These are phyloP conservation scores for Stomorhina lunata DNA, from an alignment of 2,888 invertebrate species.

Conservation along the genomic window DNA sequence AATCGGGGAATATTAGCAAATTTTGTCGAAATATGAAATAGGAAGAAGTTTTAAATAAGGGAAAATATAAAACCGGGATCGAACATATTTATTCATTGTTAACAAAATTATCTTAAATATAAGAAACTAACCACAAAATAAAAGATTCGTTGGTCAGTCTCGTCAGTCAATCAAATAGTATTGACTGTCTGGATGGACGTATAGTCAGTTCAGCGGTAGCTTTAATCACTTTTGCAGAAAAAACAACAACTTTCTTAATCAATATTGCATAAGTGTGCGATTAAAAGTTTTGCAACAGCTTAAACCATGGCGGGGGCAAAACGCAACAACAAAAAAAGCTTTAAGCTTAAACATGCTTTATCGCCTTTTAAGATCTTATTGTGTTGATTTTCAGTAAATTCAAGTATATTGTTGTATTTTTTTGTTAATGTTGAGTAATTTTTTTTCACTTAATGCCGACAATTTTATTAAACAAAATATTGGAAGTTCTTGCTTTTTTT, in stretches of 20 bases:
- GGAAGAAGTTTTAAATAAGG: too few species aligned
- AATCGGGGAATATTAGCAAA: too few species aligned
- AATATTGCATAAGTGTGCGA: neutral
- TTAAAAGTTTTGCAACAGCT: neutral
- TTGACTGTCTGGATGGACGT: neutral
- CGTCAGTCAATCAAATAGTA: slow-evolving; percentile 37
- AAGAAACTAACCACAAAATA: too few species aligned
- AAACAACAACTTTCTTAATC: neutral
- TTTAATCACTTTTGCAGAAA: slow-evolving; percentile 18
- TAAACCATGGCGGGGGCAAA: slow-evolving; percentile 39
- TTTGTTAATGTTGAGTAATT: neutral
- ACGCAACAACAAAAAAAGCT: slow-evolving; percentile 9
- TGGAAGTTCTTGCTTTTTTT: neutral
- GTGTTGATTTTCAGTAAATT: slow-evolving; percentile 44
- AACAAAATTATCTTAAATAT: too few species aligned
- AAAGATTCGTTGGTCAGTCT: slow-evolving; percentile 20
- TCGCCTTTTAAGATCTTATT: slow-evolving; percentile 59
- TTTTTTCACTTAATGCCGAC: slow-evolving; percentile 53
- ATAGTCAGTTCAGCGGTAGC: slow-evolving; percentile 1
- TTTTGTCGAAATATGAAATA: too few species aligned
- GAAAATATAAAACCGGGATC: too few species aligned
- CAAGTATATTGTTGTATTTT: slow-evolving; percentile 4
- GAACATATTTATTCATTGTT: too few species aligned
- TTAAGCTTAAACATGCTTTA: slow-evolving; percentile 50
- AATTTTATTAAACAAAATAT: slow-evolving; percentile 14